Evolutionary conservation across 2,797 vertebrate genomes (phyloP).

Genomic region (Danionella dracula): DNA sequence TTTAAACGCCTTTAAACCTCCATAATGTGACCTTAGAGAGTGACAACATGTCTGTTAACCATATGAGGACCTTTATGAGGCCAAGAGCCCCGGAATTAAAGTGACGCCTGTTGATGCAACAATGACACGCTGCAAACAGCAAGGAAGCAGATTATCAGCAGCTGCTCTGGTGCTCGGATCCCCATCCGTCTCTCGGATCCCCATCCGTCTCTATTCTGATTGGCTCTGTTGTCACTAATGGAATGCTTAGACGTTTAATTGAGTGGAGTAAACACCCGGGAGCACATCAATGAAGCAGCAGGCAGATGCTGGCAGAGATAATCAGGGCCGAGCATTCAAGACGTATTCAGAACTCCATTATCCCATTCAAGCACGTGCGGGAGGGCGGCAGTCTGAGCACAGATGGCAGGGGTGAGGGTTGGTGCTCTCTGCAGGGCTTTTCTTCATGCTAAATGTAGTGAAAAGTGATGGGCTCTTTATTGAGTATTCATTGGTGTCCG

Average conservation of each 20-base stretch:
- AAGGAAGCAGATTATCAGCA: conserved; percentile 45
- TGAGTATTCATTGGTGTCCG: conserved; percentile 65
- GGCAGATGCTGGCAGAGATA: conserved; percentile 58
- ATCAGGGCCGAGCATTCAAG: conserved; percentile 47
- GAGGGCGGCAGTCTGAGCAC: conserved; percentile 14
- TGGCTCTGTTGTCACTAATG: conserved; percentile 41
- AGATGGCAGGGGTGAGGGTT: conserved; percentile 22
- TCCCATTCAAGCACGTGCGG: conserved; percentile 46
- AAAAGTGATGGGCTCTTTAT: conserved; percentile 75
- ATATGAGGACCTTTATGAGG: background rate
- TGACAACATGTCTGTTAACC: conserved; percentile 11
- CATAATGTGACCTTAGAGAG: too few relatives aligned
- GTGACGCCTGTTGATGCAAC: conserved; percentile 30
- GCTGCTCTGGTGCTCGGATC: conserved; percentile 27
- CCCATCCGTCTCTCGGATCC: conserved; percentile 21
- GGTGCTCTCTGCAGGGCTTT: conserved; percentile 70
- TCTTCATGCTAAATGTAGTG: conserved; percentile 75
- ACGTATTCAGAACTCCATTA: conserved; percentile 55
- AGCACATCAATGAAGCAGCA: conserved; percentile 34
- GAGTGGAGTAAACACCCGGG: conserved; percentile 59
- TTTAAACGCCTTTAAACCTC: too few relatives aligned
- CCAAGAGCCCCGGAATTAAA: background rate
- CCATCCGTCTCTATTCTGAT: conserved; percentile 27
- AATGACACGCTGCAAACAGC: conserved; percentile 24
- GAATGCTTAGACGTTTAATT: conserved; percentile 62